Base-by-base conservation (phyloP, 2,888 invertebrate genomes). In the Coronaproctus castanopsis region DNA sequence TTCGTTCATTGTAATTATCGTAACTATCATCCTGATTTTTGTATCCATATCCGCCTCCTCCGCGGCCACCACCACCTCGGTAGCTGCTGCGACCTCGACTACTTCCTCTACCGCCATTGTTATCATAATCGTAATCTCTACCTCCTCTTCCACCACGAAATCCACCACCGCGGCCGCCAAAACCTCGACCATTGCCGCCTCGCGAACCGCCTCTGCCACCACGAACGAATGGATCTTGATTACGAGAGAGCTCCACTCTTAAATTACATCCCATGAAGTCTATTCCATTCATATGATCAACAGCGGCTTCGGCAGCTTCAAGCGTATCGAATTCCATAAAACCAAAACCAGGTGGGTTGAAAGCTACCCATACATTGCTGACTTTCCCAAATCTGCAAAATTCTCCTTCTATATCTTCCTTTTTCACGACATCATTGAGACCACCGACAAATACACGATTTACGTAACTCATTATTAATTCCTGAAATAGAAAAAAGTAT, bases 301-400 rank as follows among this genome's bases (percentile, higher is more conserved):
- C 88, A 64, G 91, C 91, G 69, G 85, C 82, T 71, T 89, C 87
- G 50, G 91, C 91, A 75, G 91, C 90, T 70, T 84, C 83, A 72
- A 82, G 80, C 74, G 85, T 87, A 71, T 85, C 83, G 74, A 89
- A 92, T 76, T 91, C 90, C 72, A 91, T 87, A 77, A 91, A 91
- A 65, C 90, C 91, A 75, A 91, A 92, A 69, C 91, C 90, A 66
- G 90, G 90, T 66, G 91, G 91, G 75, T 91, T 90, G 73, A 90
- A 86, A 66, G 91, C 90, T 67, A 87, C 88, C 90, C 90, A 91
- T 65, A 90, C 89, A 67, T 86, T 87, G 75, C 87, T 88, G 67
- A 91, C 77, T 76, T 89, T 89, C 67, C 91, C 91, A 74, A 83
- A 91, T 76, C 89, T 89, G 69, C 87, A 85, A 73, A 91, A 91